Evolutionary conservation across 2,888 invertebrate genomes (phyloP).

Genomic region (Leptothorax acervorum): DNA sequence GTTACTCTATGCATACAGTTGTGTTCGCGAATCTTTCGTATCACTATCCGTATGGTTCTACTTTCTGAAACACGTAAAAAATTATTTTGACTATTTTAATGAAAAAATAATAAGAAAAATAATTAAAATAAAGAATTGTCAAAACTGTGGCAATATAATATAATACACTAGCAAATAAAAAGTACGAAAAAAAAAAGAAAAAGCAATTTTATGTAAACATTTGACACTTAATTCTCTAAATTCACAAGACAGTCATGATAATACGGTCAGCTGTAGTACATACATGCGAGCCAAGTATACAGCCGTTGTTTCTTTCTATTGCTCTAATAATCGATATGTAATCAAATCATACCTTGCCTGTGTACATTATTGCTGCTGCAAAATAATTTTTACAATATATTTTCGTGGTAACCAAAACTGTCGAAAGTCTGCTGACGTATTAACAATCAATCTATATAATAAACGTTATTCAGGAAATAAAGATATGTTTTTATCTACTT

Average conservation of each 20-base stretch:
- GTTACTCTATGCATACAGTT: background rate
- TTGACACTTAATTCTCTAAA: background rate
- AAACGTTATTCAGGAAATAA: background rate
- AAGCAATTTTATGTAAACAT: background rate
- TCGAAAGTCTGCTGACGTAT: background rate
- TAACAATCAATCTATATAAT: background rate
- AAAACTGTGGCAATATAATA: background rate
- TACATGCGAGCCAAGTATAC: background rate
- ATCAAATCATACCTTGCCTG: slow-evolving; percentile 15
- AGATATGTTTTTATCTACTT: background rate
- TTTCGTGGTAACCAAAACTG: background rate
- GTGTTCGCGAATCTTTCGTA: background rate
- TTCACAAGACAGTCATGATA: background rate
- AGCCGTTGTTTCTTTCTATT: background rate
- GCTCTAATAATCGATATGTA: slow-evolving; percentile 21
- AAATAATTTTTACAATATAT: slow-evolving; percentile 14
- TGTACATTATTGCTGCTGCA: slow-evolving; percentile 47
- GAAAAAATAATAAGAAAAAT: background rate
- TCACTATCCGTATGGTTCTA: background rate
- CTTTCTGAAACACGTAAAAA: slow-evolving; percentile 32
- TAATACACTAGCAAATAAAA: background rate
- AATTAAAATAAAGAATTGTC: background rate
- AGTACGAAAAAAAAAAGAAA: background rate
- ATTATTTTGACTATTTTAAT: slow-evolving; percentile 3
- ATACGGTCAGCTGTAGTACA: background rate